These are phyloP conservation scores for Blera fallax DNA, from an alignment of 2,888 invertebrate species.

Conservation along the genomic window DNA sequence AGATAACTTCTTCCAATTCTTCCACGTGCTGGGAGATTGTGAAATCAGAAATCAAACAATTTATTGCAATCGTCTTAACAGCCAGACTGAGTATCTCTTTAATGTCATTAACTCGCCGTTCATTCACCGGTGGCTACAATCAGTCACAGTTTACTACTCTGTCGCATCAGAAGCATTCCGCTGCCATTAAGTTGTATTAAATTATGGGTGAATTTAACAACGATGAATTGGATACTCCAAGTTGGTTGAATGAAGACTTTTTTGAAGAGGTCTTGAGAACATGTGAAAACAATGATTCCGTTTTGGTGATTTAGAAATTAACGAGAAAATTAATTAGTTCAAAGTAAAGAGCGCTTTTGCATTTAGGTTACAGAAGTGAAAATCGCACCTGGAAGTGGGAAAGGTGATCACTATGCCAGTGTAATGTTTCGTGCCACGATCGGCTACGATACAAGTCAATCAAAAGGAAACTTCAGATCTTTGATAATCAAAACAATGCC, in stretches of 20 bases:
- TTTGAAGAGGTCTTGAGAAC: conserved; percentile 69
- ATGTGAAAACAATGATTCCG: conserved; percentile 44
- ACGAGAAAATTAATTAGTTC: no score
- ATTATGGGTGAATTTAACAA: conserved; percentile 57
- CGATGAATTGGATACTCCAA: conserved; percentile 74
- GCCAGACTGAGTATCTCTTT: background rate
- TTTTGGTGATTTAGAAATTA: conserved; percentile 6
- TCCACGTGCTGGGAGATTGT: no score
- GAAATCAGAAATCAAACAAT: no score
- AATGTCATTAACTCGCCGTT: no score
- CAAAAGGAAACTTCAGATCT: conserved; percentile 53
- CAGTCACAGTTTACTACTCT: background rate
- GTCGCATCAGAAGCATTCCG: background rate
- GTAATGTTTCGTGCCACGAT: conserved; percentile 75
- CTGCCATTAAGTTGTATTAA: background rate
- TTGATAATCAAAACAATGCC: conserved; percentile 78
- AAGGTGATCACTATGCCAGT: conserved; percentile 76
- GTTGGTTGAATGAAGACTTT: conserved; percentile 74
- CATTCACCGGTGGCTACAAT: background rate
- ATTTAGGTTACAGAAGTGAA: background rate
- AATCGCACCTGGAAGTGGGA: conserved; percentile 1
- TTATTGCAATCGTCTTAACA: background rate
- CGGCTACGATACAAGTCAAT: background rate
- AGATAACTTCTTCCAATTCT: no score
- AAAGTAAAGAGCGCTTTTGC: background rate